phyloP scores from a whole-genome alignment of 2,888 invertebrate genomes.

The Meandrusa payeni region DNA sequence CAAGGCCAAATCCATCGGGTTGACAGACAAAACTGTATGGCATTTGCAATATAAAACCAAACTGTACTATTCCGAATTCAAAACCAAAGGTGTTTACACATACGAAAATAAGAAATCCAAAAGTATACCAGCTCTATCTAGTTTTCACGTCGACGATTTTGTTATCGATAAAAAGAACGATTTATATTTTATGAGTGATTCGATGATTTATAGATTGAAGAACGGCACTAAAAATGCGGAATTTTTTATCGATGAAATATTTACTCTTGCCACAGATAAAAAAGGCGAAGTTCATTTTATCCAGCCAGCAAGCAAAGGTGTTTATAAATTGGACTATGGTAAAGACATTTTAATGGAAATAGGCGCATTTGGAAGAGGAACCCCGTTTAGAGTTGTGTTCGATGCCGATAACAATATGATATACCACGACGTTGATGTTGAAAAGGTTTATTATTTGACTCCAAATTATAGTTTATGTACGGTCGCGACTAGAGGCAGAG shows the following conservation, averaged over 20 bases:
- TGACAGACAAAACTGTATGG: constrained; percentile 54
- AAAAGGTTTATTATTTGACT: constrained; percentile 49
- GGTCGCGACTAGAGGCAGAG: constrained; percentile 38
- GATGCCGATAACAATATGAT: constrained; percentile 57
- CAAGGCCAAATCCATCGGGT: constrained; percentile 37
- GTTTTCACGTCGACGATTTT: constrained; percentile 57
- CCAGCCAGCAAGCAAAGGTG: constrained; percentile 45
- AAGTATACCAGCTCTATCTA: constrained; percentile 38
- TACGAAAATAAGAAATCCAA: constrained; percentile 42
- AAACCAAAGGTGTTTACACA: constrained; percentile 44
- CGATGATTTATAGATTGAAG: constrained; percentile 44
- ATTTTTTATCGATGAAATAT: constrained; percentile 47
- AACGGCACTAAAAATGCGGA: constrained; percentile 42
- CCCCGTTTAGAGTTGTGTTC: constrained; percentile 48
- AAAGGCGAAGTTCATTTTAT: constrained; percentile 50
- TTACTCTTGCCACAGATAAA: constrained; percentile 50
- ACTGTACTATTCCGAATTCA: constrained; percentile 49
- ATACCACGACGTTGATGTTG: constrained; percentile 47
- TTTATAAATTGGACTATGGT: constrained; percentile 52
- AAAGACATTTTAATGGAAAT: constrained; percentile 40
- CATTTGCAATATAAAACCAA: constrained; percentile 54
- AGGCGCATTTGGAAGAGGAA: constrained; percentile 49
- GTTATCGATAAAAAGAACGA: constrained; percentile 52
- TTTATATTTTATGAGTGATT: constrained; percentile 54
- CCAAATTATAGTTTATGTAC: constrained; percentile 51